A percentile compares a stretch with the other conserved stretches of the same genome.
phyloP scores from a whole-genome alignment of 2,113 vertebrate species.

The Paracanthobrama guichenoti region DNA sequence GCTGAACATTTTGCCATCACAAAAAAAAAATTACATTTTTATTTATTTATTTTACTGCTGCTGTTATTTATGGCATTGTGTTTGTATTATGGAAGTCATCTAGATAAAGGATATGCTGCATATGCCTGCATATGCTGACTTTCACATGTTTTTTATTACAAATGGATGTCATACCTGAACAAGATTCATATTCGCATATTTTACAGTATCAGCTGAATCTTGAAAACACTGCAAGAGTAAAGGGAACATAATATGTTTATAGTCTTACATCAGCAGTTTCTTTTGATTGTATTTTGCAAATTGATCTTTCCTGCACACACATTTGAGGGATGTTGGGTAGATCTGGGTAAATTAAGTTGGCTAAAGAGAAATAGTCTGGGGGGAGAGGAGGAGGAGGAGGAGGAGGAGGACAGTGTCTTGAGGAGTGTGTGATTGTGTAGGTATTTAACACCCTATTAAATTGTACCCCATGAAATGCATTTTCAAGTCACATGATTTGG shows the following conservation, averaged over 20 bases:
- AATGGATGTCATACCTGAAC: constrained; percentile 6
- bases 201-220: neutral
- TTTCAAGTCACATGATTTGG: neutral
- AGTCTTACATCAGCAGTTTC: constrained; percentile 11
- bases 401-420: neutral
- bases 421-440: neutral
- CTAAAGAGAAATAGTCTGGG: neutral
- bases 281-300: constrained; percentile 23
- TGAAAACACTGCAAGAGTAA: neutral
- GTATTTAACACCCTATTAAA: constrained; percentile 11
- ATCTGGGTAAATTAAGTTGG: neutral
- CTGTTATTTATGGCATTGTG: neutral
- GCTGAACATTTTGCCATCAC: too few species aligned
- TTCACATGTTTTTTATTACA: neutral
- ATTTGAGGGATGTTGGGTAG: neutral
- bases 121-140: too few species aligned
- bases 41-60: too few species aligned
- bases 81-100: neutral
- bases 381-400: neutral
- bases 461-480: constrained; percentile 17
- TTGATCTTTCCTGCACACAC: constrained; percentile 20
- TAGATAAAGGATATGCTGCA: neutral
- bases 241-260: constrained; percentile 11
- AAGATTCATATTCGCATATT: neutral
- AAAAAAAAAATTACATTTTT: too few species aligned